A percentile compares a stretch with the other conserved stretches of the same genome.
Evolutionary conservation across 2,113 vertebrate species (phyloP).

Genomic region (Amphiprion ocellaris): DNA sequence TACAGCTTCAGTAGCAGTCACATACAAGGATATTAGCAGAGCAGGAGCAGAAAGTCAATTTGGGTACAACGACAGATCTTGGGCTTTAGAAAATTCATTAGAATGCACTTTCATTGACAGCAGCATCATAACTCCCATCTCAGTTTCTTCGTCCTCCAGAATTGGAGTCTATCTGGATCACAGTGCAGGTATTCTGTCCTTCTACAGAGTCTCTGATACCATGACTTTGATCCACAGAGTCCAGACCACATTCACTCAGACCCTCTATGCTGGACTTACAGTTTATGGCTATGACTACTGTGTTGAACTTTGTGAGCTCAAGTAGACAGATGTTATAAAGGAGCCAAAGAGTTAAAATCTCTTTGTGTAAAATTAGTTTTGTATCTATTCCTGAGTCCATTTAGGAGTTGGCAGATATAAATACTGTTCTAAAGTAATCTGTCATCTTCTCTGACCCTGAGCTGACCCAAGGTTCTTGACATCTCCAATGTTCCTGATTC

Average conservation of each 20-base stretch:
- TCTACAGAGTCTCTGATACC: constrained; percentile 8
- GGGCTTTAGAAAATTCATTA: neutral
- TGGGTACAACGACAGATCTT: constrained; percentile 11
- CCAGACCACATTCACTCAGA: constrained; percentile 18
- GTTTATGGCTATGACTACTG: no score
- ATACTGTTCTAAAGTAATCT: no score
- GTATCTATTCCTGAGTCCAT: no score
- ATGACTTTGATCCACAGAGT: constrained; percentile 23
- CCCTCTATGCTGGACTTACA: no score
- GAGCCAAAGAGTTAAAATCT: no score
- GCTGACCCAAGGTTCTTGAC: no score
- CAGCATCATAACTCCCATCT: neutral
- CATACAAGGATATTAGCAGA: neutral
- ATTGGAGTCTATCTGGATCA: constrained; percentile 25
- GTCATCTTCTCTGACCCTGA: no score
- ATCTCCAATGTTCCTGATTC: no score
- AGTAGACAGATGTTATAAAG: no score
- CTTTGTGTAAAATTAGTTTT: no score
- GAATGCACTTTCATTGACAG: neutral
- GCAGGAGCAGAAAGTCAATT: neutral
- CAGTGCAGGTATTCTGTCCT: neutral
- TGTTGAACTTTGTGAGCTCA: no score
- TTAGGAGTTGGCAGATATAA: no score
- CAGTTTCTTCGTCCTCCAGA: neutral
- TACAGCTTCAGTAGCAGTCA: neutral